Evolutionary conservation across 2,113 vertebrate genomes (phyloP).

Genomic region (Hippocampus guttulatus): DNA sequence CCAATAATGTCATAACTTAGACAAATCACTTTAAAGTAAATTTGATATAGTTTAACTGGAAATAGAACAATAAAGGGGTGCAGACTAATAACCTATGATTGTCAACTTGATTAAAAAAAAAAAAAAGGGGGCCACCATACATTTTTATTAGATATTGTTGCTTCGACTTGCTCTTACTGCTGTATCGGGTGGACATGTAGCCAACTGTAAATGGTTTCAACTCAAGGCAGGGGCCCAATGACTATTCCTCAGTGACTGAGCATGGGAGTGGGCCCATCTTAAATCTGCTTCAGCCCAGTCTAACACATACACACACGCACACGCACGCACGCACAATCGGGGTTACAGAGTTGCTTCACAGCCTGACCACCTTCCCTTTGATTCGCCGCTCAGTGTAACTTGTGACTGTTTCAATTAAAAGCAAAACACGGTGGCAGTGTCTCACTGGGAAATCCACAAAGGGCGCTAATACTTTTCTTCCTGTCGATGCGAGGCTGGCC

Average conservation of each 20-base stretch:
- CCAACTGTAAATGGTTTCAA: too few relatives aligned
- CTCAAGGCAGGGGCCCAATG: conserved; percentile 35
- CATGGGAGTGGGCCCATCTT: conserved; percentile 56
- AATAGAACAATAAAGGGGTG: too few relatives aligned
- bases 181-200: too few relatives aligned
- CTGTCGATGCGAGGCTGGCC: conserved; percentile 53
- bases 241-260: conserved; percentile 53
- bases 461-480: conserved; percentile 63
- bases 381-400: conserved; percentile 70
- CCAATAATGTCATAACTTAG: too few relatives aligned
- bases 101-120: too few relatives aligned
- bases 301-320: neutral
- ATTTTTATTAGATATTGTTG: too few relatives aligned
- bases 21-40: too few relatives aligned
- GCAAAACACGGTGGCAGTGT: conserved; percentile 62
- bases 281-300: conserved; percentile 51
- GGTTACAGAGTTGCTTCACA: conserved; percentile 62
- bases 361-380: conserved; percentile 54
- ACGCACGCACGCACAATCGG: conserved; percentile 25
- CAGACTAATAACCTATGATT: too few relatives aligned
- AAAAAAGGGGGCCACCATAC: too few relatives aligned
- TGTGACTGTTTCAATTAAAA: conserved; percentile 73
- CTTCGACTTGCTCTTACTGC: too few relatives aligned
- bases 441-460: conserved; percentile 62
- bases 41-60: too few relatives aligned